phyloP scores from a whole-genome alignment of 2,797 vertebrate species.

The Tokudaia muenninki region DNA sequence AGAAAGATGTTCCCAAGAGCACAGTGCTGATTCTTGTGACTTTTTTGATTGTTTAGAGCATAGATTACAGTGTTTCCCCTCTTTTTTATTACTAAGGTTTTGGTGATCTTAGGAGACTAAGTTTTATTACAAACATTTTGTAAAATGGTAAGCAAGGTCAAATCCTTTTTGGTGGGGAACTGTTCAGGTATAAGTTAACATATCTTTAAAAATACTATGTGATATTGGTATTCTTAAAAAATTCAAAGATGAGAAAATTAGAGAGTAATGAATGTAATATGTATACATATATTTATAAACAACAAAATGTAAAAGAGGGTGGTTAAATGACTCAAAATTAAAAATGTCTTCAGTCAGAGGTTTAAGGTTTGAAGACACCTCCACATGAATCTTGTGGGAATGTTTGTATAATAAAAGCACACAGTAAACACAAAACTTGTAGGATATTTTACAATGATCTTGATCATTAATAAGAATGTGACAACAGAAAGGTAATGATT shows the following conservation, averaged over 20 bases:
- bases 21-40: neutral
- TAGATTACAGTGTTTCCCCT: neutral
- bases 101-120: neutral
- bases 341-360: neutral
- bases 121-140: constrained; percentile 31
- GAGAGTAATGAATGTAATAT: neutral
- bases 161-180: constrained; percentile 6
- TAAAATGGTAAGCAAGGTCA: constrained; percentile 6
- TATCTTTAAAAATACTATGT: neutral
- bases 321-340: neutral
- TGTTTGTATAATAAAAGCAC: neutral
- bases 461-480: neutral
- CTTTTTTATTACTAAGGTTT: constrained; percentile 8
- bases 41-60: neutral
- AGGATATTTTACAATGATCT: constrained; percentile 14
- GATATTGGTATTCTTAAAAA: neutral
- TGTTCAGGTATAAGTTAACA: neutral
- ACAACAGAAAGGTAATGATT: neutral
- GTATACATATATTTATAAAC: neutral
- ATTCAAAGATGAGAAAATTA: constrained; percentile 19
- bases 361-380: neutral
- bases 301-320: neutral
- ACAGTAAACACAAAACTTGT: neutral
- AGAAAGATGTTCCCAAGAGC: neutral
- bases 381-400: neutral